Evolutionary conservation across 2,888 invertebrate genomes (phyloP).

Genomic region (Clivina fossor): DNA sequence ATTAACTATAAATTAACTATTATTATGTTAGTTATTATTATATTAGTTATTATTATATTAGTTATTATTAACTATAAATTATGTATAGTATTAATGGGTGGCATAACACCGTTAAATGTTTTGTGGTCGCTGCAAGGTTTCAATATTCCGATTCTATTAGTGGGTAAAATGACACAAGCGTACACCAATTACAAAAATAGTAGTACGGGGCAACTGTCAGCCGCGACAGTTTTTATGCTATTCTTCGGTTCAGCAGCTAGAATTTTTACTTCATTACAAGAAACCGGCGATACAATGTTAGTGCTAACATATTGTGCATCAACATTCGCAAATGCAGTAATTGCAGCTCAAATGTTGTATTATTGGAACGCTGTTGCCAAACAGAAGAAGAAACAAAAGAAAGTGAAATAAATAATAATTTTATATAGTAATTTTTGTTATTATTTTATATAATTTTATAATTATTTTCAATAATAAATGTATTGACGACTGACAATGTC

Average conservation of each 20-base stretch:
- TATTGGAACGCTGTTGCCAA: constrained; percentile 71
- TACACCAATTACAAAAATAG: constrained; percentile 83
- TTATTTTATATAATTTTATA: too few species aligned
- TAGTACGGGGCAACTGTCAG: constrained; percentile 94
- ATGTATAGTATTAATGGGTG: constrained; percentile 69
- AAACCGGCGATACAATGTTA: constrained; percentile 89
- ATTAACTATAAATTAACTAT: too few species aligned
- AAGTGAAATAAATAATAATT: constrained; percentile 16
- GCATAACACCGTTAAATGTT: constrained; percentile 70
- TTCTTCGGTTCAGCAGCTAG: constrained; percentile 88
- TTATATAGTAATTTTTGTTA: too few species aligned
- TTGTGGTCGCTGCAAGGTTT: constrained; percentile 82
- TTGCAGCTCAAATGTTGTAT: constrained; percentile 82
- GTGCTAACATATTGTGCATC: constrained; percentile 80
- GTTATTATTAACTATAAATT: too few species aligned
- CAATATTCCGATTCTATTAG: constrained; percentile 76
- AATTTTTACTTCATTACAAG: constrained; percentile 97
- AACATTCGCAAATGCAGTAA: constrained; percentile 74
- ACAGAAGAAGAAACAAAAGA: constrained; percentile 47
- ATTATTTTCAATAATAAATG: too few species aligned
- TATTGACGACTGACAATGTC: too few species aligned
- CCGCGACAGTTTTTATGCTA: constrained; percentile 81
- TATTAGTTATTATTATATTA: too few species aligned
- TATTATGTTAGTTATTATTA: too few species aligned
- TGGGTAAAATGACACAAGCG: constrained; percentile 88